A percentile compares a stretch with the other conserved stretches of the same genome.
Evolutionary conservation across 2,888 invertebrate species (phyloP).

Genomic region (Alcis repandata): DNA sequence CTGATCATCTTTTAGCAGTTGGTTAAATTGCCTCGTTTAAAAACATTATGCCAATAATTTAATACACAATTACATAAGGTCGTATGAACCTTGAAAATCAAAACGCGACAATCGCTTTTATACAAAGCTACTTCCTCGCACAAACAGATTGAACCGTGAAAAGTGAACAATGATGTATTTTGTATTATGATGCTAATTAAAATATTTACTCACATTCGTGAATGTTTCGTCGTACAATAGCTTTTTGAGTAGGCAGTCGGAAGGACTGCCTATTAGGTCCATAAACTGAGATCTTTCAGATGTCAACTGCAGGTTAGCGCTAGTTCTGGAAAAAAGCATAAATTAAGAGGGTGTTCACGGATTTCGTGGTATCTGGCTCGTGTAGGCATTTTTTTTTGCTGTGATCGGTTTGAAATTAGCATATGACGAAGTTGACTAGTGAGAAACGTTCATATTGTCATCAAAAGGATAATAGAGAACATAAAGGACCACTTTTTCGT

Average conservation of each 20-base stretch:
- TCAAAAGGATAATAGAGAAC: no score
- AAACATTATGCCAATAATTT: no score
- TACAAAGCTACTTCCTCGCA: slow-evolving; percentile 6
- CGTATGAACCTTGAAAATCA: neutral
- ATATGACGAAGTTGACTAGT: no score
- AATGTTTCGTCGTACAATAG: slow-evolving; percentile 64
- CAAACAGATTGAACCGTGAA: slow-evolving; percentile 3
- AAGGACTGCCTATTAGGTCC: slow-evolving; percentile 55
- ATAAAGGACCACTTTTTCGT: no score
- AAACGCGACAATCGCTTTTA: neutral
- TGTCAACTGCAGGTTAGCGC: slow-evolving; percentile 30
- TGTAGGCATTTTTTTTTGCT: no score
- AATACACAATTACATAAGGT: neutral
- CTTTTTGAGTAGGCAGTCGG: slow-evolving; percentile 60
- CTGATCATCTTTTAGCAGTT: no score
- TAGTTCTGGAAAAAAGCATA: slow-evolving; percentile 27
- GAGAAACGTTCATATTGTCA: no score
- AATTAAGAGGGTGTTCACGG: neutral
- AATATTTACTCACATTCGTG: slow-evolving; percentile 61
- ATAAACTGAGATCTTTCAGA: slow-evolving; percentile 49
- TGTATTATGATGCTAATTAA: slow-evolving; percentile 20
- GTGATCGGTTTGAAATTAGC: no score
- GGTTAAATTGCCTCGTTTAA: no score
- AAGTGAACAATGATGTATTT: slow-evolving; percentile 16
- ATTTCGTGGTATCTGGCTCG: no score